Percentiles rank a stretch among this genome's conserved stretches.
Conservation (phyloP, 2,113 vertebrate genomes). For the Limanda limanda region DNA sequence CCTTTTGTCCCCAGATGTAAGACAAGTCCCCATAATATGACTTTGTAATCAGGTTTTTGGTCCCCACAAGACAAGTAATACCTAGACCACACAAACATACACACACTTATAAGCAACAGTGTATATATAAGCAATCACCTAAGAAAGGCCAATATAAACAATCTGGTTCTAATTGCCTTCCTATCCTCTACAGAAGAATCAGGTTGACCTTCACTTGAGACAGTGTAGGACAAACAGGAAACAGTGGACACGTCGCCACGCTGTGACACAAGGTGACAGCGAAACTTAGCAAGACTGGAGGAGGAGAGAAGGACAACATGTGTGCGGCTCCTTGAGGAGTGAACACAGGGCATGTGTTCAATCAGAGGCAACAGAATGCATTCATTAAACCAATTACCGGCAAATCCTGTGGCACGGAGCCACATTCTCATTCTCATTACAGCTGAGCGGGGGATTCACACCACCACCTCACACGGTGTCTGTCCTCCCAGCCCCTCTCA, state of each 20-base stretch:
- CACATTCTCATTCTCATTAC: constrained; percentile 70
- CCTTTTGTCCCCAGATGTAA: not conserved
- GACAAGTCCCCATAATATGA: not conserved
- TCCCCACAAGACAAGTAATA: not conserved
- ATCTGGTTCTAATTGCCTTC: constrained; percentile 31
- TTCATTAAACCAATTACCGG: constrained; percentile 79
- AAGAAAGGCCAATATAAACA: constrained; percentile 52
- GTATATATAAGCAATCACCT: not conserved
- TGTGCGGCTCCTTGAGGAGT: constrained; percentile 50
- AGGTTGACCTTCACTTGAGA: constrained; percentile 47
- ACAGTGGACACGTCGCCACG: constrained; percentile 20
- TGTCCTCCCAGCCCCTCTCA: constrained; percentile 24
- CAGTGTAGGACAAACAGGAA: not conserved
- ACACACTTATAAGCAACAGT: not conserved
- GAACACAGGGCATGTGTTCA: constrained; percentile 59
- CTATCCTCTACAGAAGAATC: constrained; percentile 26
- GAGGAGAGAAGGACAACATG: constrained; percentile 37
- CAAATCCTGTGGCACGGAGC: constrained; percentile 67
- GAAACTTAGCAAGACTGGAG: constrained; percentile 30
- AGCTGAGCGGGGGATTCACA: constrained; percentile 58
- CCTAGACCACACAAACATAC: not conserved
- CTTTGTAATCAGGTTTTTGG: not conserved
- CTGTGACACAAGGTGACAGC: constrained; percentile 1
- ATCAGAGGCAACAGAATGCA: constrained; percentile 76
- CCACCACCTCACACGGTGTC: constrained; percentile 43